Conservation (phyloP, 2,113 vertebrate genomes). For the Spheniscus mendiculus region DNA sequence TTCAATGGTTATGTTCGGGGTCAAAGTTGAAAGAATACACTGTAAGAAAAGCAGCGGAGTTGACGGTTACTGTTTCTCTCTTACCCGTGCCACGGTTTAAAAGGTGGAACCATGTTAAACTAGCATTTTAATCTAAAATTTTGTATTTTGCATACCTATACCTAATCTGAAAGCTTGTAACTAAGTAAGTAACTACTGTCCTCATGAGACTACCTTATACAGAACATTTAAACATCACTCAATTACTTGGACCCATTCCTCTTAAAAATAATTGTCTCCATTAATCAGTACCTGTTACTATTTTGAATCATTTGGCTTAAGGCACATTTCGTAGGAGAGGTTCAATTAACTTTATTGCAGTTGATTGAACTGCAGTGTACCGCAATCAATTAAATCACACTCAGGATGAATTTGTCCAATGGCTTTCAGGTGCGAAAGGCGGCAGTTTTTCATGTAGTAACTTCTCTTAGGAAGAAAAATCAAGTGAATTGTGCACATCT, state of each 20-base stretch:
- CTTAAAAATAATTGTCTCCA: conserved; percentile 47
- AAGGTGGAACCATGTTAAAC: not conserved
- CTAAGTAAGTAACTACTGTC: not conserved
- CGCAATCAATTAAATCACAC: conserved; percentile 31
- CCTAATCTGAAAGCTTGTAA: not conserved
- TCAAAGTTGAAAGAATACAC: not conserved
- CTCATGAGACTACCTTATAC: not conserved
- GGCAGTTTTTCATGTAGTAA: not conserved
- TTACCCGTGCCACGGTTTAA: not conserved
- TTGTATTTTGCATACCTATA: not conserved
- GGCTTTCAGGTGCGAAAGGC: conserved; percentile 28
- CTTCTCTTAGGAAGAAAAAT: not conserved
- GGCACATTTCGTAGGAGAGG: conserved; percentile 11
- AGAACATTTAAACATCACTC: not conserved
- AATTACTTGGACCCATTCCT: not conserved
- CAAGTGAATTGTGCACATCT: not conserved
- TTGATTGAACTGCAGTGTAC: conserved; percentile 35
- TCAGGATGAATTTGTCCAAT: not conserved
- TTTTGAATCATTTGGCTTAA: conserved; percentile 11
- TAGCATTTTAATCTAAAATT: not conserved
- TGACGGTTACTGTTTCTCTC: not conserved
- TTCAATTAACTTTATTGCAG: conserved; percentile 62
- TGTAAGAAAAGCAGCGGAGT: not conserved
- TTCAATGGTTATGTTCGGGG: not conserved
- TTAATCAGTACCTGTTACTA: conserved; percentile 38